Evolutionary conservation across 2,113 vertebrate species (phyloP), one percentile per base, ranked within the genome.

Genomic region (Tonatia bakeri): DNA sequence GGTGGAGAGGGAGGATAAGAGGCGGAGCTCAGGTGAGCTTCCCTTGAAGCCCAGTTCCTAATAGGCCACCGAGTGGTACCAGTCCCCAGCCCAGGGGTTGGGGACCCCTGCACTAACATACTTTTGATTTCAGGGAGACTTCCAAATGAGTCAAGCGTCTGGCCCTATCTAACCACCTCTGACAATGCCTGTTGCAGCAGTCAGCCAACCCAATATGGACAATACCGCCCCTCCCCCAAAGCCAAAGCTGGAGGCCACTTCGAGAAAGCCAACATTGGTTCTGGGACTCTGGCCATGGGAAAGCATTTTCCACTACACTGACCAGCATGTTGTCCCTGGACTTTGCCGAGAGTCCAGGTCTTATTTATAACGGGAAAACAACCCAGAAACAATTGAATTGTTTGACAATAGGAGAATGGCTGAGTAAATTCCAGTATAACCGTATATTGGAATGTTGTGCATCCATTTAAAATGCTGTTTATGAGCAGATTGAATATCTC

Each of bases 391-490:
- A 64, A 87, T 91, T 93, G 81, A 79, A 92, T 90, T 95, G 81
- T 45, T 64, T 91, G 54, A 82, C 65, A 85, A 9, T 73, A 19
- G 77, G 76, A 76, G 73, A 94, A 92, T 59, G 89, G 86, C 79
- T 96, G 93, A 87, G 43, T 96, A 76, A 96, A 97, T 93, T 93
- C 89, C 88, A 61, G 56, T 70, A n/a, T 89, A 96, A 83, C 77
- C 31, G 3, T 26, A 82, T 47, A 75, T 22, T 10, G 13, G 77
- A 76, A 91, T 64, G 24, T 47, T 54, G 61, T 40, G 22, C 5
- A 16, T 95, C 93, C 95, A 83, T 97, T 96, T 94, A 96, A 96
- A 97, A 93, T 96, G 91, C 95, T 83, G 64, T 92, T 93, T 88
- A 79, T 91, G 93, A 87, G 43, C 81, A 82, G 85, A 96, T 96